These are phyloP conservation scores for Xiphorhynchus elegans DNA, from an alignment of 2,113 vertebrate species.

Conservation along the genomic window DNA sequence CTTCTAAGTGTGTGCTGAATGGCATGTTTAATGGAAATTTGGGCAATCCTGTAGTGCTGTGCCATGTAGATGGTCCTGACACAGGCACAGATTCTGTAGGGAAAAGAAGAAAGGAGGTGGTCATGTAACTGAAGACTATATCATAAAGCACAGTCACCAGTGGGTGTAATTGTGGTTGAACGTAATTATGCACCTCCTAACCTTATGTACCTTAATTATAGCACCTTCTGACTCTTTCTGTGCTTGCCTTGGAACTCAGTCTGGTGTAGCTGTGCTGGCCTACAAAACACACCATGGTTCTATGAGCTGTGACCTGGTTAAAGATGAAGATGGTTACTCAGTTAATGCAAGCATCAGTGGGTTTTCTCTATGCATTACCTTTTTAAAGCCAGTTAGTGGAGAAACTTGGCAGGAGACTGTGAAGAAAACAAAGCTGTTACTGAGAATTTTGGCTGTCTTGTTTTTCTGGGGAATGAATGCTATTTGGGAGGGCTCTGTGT, in stretches of 20 bases:
- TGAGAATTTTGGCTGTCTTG: neutral
- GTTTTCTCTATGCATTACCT: neutral
- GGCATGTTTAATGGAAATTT: neutral
- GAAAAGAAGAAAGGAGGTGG: slow-evolving; percentile 30
- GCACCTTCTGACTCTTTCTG: neutral
- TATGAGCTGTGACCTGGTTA: neutral
- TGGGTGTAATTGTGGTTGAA: slow-evolving; percentile 59
- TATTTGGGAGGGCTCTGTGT: neutral
- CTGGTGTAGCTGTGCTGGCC: neutral
- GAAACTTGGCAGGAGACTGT: neutral
- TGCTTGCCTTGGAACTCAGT: slow-evolving; percentile 7
- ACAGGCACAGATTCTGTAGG: neutral
- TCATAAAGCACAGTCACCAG: neutral
- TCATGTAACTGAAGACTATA: slow-evolving; percentile 36
- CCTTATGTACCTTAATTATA: slow-evolving; percentile 40
- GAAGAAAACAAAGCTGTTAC: neutral
- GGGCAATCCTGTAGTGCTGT: neutral
- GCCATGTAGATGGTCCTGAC: neutral
- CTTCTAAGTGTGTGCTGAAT: neutral
- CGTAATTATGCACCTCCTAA: slow-evolving; percentile 28
- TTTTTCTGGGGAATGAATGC: neutral
- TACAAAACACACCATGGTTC: accelerated
- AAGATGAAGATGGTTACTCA: neutral
- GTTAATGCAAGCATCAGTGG: neutral
- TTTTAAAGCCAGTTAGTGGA: neutral